phyloP scores from a whole-genome alignment of 1,140 invertebrate species.

The Listronotus oregonensis region DNA sequence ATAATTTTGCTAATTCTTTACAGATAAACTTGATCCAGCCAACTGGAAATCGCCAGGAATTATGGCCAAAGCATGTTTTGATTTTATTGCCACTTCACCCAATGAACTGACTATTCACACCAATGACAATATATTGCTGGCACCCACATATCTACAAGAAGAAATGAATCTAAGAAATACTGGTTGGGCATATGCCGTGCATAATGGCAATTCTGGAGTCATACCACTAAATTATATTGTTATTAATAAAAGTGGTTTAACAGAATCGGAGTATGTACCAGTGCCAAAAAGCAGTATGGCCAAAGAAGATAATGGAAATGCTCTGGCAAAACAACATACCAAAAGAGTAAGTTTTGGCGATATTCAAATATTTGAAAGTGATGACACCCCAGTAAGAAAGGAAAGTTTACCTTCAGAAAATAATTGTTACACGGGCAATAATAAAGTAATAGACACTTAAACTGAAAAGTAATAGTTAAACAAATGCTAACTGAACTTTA shows the following conservation, averaged over 20 bases:
- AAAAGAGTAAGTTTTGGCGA: constrained; percentile 55
- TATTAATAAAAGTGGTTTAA: constrained; percentile 40
- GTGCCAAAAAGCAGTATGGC: constrained; percentile 35
- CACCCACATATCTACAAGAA: constrained; percentile 82
- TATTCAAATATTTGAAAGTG: constrained; percentile 51
- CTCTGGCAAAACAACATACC: constrained; percentile 41
- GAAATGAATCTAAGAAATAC: constrained; percentile 64
- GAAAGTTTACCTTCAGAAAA: constrained; percentile 1
- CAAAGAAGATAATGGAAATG: constrained; percentile 16
- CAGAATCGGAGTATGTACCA: constrained; percentile 11
- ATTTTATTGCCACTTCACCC: constrained; percentile 72
- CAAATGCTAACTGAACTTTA: too few species aligned
- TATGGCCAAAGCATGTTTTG: constrained; percentile 74
- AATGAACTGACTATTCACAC: constrained; percentile 79
- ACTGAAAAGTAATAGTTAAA: too few species aligned
- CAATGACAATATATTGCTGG: constrained; percentile 79
- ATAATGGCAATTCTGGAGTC: constrained; percentile 71
- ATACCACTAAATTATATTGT: constrained; percentile 82
- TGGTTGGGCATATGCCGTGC: constrained; percentile 76
- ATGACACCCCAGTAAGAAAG: constrained; percentile 14
- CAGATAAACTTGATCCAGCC: constrained; percentile 63
- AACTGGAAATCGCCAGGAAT: constrained; percentile 76
- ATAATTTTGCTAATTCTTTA: constrained; percentile 38
- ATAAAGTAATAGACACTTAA: too few species aligned
- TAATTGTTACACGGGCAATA: too few species aligned